Evolutionary conservation across 2,797 vertebrate species (phyloP).

Genomic region (Agapornis canus): DNA sequence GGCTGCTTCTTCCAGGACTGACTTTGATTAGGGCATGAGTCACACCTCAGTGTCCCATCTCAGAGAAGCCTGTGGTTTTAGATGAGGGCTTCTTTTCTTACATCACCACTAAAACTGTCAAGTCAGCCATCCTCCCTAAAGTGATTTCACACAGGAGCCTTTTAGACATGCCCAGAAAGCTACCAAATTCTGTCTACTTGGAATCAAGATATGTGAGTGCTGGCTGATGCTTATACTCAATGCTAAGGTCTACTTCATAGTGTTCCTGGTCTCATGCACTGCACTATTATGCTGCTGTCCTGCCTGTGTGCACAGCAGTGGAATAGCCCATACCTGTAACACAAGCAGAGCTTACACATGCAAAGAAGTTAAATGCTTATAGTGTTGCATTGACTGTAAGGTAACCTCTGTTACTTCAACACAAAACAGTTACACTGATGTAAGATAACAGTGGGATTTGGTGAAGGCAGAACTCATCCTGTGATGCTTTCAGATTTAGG

Average conservation of each 20-base stretch:
- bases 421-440: neutral
- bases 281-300: neutral
- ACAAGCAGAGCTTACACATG: neutral
- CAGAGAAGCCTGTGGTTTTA: neutral
- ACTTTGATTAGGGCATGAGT: constrained; percentile 1
- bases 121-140: neutral
- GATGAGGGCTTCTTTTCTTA: neutral
- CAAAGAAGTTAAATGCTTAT: neutral
- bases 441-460: rapidly evolving
- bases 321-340: neutral
- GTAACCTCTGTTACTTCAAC: neutral
- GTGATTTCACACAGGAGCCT: neutral
- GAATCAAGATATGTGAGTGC: neutral
- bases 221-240: neutral
- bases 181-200: neutral
- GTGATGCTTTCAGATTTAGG: neutral
- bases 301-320: neutral
- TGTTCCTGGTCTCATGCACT: neutral
- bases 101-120: neutral
- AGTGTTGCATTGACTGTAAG: neutral
- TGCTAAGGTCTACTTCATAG: neutral
- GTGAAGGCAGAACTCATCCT: neutral
- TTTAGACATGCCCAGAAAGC: neutral
- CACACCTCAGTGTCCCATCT: neutral
- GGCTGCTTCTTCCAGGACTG: neutral